phyloP scores from a whole-genome alignment of 2,888 invertebrate species.

The Sesia apiformis region DNA sequence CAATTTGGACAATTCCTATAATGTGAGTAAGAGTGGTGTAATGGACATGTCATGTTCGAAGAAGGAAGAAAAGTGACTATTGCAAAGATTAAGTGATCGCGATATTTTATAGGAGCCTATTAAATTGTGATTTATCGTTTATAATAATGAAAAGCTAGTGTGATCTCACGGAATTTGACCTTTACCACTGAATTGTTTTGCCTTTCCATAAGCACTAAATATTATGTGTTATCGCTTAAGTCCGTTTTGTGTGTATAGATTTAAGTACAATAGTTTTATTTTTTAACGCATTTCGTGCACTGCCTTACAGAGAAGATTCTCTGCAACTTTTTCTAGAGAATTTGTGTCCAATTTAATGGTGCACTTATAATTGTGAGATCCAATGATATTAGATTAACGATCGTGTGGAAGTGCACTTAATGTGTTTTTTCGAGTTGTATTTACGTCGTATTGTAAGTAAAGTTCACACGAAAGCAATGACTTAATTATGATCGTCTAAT shows the following conservation, averaged over 20 bases:
- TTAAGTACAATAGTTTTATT: conserved; percentile 19
- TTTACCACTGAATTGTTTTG: conserved; percentile 19
- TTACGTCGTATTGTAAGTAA: conserved; percentile 35
- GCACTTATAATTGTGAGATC: conserved; percentile 13
- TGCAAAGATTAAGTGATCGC: conserved; percentile 14
- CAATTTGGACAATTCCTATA: conserved; percentile 4
- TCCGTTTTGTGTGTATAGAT: conserved; percentile 28
- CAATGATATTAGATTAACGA: conserved; percentile 7
- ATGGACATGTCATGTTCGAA: conserved; percentile 7
- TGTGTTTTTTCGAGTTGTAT: conserved; percentile 35
- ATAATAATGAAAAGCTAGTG: conserved; percentile 33
- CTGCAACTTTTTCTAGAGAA: conserved; percentile 16
- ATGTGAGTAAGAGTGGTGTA: neutral
- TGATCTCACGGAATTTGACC: conserved; percentile 57
- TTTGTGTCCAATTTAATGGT: conserved; percentile 11
- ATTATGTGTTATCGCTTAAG: conserved; percentile 11
- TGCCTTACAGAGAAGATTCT: conserved; percentile 32
- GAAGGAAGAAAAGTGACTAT: conserved; percentile 2
- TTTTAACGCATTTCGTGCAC: conserved; percentile 42
- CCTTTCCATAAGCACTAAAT: neutral
- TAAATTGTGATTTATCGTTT: conserved; percentile 54
- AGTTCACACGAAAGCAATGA: conserved; percentile 59
- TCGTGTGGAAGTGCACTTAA: conserved; percentile 57
- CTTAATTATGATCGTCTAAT: conserved; percentile 50
- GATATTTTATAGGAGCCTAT: conserved; percentile 42